Percentiles rank a stretch among this genome's conserved stretches.
phyloP scores from a whole-genome alignment of 2,113 vertebrate genomes.

The Lamprotornis superbus region DNA sequence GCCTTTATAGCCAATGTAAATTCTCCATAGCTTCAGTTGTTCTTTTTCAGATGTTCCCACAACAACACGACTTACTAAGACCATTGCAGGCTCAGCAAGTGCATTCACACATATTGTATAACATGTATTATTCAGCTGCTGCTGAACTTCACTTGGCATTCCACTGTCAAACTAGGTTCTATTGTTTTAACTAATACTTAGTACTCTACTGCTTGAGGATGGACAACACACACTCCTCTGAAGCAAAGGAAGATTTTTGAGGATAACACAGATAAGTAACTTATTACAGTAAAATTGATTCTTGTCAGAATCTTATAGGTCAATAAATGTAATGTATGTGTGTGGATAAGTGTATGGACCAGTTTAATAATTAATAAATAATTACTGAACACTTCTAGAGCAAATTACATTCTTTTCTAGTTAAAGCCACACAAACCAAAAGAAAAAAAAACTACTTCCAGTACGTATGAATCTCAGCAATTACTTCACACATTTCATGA shows the following conservation, averaged over 20 bases:
- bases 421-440: background rate
- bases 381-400: background rate
- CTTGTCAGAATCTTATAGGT: background rate
- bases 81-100: background rate
- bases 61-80: background rate
- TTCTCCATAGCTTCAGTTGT: background rate
- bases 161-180: background rate
- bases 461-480: background rate
- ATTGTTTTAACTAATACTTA: background rate
- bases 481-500: background rate
- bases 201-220: background rate
- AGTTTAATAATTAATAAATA: background rate
- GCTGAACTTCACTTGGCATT: background rate
- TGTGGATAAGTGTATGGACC: background rate
- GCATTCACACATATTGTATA: fast-evolving
- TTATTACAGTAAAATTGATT: background rate
- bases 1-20: background rate
- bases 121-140: background rate
- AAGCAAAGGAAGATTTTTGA: background rate
- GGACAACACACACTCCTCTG: background rate
- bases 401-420: background rate
- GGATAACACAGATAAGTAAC: background rate
- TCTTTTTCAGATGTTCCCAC: background rate
- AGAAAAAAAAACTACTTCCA: background rate
- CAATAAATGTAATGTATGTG: fast-evolving